Percentiles rank a stretch among this genome's conserved stretches.
Conservation (phyloP, 2,888 invertebrate genomes). For the Zele albiditarsus region DNA sequence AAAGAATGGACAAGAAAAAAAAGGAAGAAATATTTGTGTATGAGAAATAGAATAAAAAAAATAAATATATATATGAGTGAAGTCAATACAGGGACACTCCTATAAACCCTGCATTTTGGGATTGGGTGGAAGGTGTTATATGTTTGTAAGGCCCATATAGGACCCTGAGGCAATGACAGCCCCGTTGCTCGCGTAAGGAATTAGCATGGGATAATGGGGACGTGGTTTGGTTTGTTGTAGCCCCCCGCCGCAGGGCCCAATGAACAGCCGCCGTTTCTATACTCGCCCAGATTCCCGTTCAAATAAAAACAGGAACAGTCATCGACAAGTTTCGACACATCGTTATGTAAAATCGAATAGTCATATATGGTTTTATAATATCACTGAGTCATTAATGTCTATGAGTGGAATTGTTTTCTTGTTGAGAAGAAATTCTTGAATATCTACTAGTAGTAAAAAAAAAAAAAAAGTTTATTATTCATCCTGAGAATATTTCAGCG, state of each 20-base stretch:
- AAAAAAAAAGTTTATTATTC: too few relatives aligned
- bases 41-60: constrained; percentile 47
- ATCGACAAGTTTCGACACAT: constrained; percentile 28
- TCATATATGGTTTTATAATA: constrained; percentile 51
- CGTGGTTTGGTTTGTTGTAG: constrained; percentile 59
- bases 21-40: constrained; percentile 47
- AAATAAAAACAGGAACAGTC: constrained; percentile 37
- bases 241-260: constrained; percentile 64
- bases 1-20: constrained; percentile 35
- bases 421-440: neutral
- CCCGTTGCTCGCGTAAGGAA: constrained; percentile 65
- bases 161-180: constrained; percentile 71
- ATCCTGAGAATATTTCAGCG: neutral
- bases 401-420: neutral
- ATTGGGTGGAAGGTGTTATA: constrained; percentile 71
- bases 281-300: constrained; percentile 36
- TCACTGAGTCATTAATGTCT: constrained; percentile 58
- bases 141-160: constrained; percentile 63
- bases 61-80: neutral
- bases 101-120: constrained; percentile 52
- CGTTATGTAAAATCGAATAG: neutral
- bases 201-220: constrained; percentile 73
- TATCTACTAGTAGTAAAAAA: too few relatives aligned
- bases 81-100: constrained; percentile 56
- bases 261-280: constrained; percentile 59